A percentile compares a stretch with the other conserved stretches of the same genome.
phyloP scores from a whole-genome alignment of 2,113 vertebrate genomes.

The Bostrychus sinensis region DNA sequence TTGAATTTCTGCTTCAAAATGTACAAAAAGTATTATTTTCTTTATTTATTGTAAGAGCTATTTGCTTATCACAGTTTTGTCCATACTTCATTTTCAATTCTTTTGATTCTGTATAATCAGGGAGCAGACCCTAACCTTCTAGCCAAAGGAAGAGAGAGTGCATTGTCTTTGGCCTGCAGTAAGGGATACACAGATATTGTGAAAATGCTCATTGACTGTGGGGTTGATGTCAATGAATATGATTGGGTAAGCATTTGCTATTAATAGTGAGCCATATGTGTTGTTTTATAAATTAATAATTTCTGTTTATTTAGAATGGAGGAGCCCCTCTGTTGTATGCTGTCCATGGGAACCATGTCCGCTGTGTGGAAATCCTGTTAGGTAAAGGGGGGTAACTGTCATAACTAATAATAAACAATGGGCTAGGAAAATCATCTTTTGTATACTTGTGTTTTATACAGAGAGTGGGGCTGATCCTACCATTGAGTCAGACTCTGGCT shows the following conservation, averaged over 20 bases:
- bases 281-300: background rate
- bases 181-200: constrained; percentile 98
- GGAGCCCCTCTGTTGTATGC: constrained; percentile 95
- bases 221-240: constrained; percentile 97
- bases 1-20: constrained; percentile 98
- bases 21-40: constrained; percentile 72
- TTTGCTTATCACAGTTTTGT: background rate
- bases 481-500: constrained; percentile 95
- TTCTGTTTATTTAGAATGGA: constrained; percentile 86
- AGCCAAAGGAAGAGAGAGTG: constrained; percentile 95
- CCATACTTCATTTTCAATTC: too few relatives aligned
- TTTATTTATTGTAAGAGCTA: background rate
- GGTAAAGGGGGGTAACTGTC: constrained; percentile 77
- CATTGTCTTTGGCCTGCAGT: constrained; percentile 93
- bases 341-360: constrained; percentile 97
- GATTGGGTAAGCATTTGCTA: constrained; percentile 86
- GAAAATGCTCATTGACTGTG: constrained; percentile 97
- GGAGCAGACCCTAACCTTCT: constrained; percentile 94
- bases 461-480: constrained; percentile 96
- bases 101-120: constrained; percentile 62
- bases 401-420: background rate
- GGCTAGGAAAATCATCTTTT: background rate
- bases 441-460: constrained; percentile 43
- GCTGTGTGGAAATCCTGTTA: constrained; percentile 94
- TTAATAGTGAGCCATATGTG: background rate